Base-by-base conservation (phyloP, 2,113 vertebrate genomes). In the Embiotoca jacksoni region DNA sequence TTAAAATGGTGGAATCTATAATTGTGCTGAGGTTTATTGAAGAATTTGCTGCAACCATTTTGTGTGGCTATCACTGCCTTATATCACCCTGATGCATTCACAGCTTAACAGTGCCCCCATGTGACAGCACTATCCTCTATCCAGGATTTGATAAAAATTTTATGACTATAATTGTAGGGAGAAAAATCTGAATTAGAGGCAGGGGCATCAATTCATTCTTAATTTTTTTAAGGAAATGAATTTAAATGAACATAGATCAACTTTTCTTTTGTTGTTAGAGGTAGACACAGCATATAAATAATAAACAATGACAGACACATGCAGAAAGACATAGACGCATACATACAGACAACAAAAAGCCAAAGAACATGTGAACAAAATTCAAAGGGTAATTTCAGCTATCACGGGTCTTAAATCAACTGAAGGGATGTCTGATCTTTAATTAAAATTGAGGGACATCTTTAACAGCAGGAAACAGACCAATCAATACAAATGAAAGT, bases 41-140 rank as follows among this genome's bases (percentile, higher is more conserved):
- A 86, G 80, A 87, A 84, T 87, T 81, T 90, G 86, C 85, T 93
- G 90, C 92, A 90, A 94, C 91, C 92, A 94, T 94, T 94, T 95
- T 94, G 91, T 92, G 84, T 84, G 83, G 67, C 69, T 89, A 88
- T 89, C 82, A 74, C 81, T 76, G 66, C 81, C 81, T 90, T 75
- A 74, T 77, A 87, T 85, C 76, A 82, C 81, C 56, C 73, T 68
- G 69, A 79, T 85, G 72, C 86, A 89, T 96, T 91, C 89, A 92
- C 92, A 97, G 95, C 95, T 91, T 92, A 94, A 94, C 94, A 96
- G 95, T 96, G 97, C 96, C 97, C 97, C 96, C 94, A 90, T 91
- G 94, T 95, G 94, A 91, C 90, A 78, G 80, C 79, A 79, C 46
- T 37, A 61, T 56, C 60, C 65, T 87, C 62, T 61, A 84, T 59